Conservation (phyloP, 2,113 vertebrate genomes). For the Redunca redunca region DNA sequence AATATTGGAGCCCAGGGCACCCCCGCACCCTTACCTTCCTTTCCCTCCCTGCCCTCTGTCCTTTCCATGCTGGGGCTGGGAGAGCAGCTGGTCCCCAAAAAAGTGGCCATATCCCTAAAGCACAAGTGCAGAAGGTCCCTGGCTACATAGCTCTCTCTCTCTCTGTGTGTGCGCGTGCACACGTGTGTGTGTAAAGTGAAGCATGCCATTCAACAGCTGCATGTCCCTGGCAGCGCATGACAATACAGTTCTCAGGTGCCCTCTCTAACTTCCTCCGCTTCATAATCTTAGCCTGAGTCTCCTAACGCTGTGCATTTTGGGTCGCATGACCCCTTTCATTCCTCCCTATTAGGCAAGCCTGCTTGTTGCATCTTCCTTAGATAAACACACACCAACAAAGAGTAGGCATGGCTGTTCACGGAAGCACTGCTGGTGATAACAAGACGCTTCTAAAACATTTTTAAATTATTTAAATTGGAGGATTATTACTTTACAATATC, state of each 20-base stretch:
- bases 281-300: not conserved
- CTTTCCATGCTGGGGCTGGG: not conserved
- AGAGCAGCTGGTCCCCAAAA: not conserved
- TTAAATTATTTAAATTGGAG: not conserved
- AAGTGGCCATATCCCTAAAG: not conserved
- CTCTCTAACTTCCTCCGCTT: not conserved
- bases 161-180: too few species aligned
- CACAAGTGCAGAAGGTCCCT: too few species aligned
- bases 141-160: too few species aligned
- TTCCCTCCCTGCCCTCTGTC: not conserved
- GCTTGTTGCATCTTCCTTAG: not conserved
- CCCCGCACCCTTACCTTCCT: too few species aligned
- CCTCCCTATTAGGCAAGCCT: not conserved
- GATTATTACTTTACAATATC: not conserved
- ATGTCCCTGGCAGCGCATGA: not conserved
- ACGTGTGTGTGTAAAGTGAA: not conserved
- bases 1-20: not conserved
- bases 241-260: not conserved
- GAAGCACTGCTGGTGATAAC: not conserved
- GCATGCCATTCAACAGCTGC: not conserved
- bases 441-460: not conserved
- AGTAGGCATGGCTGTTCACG: not conserved
- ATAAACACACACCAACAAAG: not conserved
- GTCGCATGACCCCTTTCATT: rapidly evolving
- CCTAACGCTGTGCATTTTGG: not conserved